phyloP scores from a whole-genome alignment of 2,888 invertebrate genomes.

The Melanotus villosus region DNA sequence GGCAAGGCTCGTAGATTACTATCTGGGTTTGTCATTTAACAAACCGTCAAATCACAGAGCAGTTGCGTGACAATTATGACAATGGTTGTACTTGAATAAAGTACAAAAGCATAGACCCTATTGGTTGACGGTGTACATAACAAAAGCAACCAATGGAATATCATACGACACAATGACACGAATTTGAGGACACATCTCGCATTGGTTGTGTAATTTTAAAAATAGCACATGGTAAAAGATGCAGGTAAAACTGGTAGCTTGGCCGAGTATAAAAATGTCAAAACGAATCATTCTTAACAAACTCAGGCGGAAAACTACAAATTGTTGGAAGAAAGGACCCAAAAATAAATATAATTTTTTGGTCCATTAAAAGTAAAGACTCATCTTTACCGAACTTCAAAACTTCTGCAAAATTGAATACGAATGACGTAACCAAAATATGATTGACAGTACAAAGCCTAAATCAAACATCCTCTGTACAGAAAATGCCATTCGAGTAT shows the following conservation, averaged over 20 bases:
- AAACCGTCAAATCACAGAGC: constrained; percentile 39
- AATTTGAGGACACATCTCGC: constrained; percentile 43
- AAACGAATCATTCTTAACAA: constrained; percentile 29
- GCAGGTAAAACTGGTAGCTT: constrained; percentile 22
- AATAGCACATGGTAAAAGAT: background rate
- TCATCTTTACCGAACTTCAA: constrained; percentile 43
- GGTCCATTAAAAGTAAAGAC: constrained; percentile 33
- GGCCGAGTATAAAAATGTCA: constrained; percentile 14
- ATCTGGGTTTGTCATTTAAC: constrained; percentile 28
- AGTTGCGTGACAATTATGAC: constrained; percentile 63
- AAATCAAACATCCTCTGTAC: constrained; percentile 47
- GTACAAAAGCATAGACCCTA: constrained; percentile 60
- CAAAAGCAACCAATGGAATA: constrained; percentile 63
- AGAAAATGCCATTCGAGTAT: constrained; percentile 51
- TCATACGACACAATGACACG: constrained; percentile 54
- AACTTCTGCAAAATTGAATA: constrained; percentile 56
- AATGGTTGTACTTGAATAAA: constrained; percentile 56
- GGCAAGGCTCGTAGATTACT: background rate
- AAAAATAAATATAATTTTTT: constrained; percentile 34
- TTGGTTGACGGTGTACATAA: constrained; percentile 62
- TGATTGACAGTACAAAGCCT: constrained; percentile 65
- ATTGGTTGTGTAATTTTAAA: constrained; percentile 23
- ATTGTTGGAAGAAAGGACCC: constrained; percentile 18
- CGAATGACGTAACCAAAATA: constrained; percentile 57
- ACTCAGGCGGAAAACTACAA: constrained; percentile 32